Conservation (phyloP, 1,140 invertebrate genomes). For the Diabrotica virgifera region DNA sequence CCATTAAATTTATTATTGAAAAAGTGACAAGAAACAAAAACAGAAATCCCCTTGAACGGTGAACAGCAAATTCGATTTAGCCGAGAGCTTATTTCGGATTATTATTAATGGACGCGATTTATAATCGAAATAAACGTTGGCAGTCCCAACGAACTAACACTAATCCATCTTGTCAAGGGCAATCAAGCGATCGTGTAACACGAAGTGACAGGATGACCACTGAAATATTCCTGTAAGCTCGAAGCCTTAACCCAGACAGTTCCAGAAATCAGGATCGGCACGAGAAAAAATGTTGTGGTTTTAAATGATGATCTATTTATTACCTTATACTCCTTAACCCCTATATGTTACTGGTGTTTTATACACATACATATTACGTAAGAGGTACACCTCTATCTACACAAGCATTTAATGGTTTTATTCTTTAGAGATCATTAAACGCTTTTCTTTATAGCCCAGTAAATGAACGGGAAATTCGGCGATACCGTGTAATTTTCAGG, state of each 20-base stretch:
- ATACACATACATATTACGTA: too few relatives aligned
- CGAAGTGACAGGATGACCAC: conserved; percentile 28
- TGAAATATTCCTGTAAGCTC: conserved; percentile 27
- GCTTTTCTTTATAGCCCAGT: too few relatives aligned
- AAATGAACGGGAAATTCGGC: too few relatives aligned
- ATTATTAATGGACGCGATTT: conserved; percentile 12
- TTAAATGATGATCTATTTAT: too few relatives aligned
- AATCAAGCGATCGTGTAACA: conserved; percentile 26
- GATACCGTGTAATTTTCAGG: too few relatives aligned
- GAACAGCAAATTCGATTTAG: conserved; percentile 5
- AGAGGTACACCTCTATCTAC: too few relatives aligned
- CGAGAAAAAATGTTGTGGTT: too few relatives aligned
- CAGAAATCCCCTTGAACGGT: neutral
- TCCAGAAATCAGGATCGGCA: neutral
- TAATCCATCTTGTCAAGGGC: conserved; percentile 33
- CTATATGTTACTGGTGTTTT: too few relatives aligned
- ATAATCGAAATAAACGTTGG: conserved; percentile 23
- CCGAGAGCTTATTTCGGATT: conserved; percentile 11
- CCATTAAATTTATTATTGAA: neutral
- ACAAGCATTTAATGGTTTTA: too few relatives aligned
- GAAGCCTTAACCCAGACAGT: conserved; percentile 25
- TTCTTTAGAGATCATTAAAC: too few relatives aligned
- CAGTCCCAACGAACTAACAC: conserved; percentile 22
- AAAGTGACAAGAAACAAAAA: neutral
- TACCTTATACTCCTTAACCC: too few relatives aligned